A percentile compares a stretch with the other conserved stretches of the same genome.
Evolutionary conservation across 2,888 invertebrate genomes (phyloP).

Genomic region (Clitarchus hookeri): DNA sequence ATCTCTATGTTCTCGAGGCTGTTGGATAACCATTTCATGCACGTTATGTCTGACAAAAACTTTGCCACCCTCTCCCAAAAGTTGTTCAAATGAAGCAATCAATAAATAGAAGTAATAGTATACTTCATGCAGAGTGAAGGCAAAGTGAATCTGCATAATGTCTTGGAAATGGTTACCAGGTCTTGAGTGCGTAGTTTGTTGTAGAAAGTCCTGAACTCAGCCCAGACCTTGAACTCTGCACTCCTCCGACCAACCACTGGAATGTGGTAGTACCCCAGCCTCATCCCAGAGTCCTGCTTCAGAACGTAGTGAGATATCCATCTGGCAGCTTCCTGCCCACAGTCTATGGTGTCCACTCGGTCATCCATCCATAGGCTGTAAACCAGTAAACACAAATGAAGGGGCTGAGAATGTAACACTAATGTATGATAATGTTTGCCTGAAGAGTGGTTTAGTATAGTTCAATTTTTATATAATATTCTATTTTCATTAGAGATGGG

Average conservation of each 20-base stretch:
- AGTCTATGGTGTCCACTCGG: conserved; percentile 66
- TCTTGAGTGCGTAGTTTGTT: conserved; percentile 49
- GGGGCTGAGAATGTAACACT: too few species aligned
- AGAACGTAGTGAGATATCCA: conserved; percentile 67
- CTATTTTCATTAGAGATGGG: too few species aligned
- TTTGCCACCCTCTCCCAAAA: too few species aligned
- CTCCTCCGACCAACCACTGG: conserved; percentile 24
- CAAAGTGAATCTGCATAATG: not conserved
- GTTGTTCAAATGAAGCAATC: too few species aligned
- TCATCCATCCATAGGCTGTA: conserved; percentile 35
- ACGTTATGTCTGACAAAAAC: too few species aligned
- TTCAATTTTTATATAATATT: too few species aligned
- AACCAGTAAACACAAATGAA: not conserved
- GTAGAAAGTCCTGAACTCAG: conserved; percentile 43
- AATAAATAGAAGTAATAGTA: too few species aligned
- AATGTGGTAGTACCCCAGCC: conserved; percentile 30
- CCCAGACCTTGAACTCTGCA: conserved; percentile 15
- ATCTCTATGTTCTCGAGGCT: too few species aligned
- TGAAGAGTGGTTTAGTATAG: too few species aligned
- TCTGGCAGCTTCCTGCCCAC: conserved; percentile 70
- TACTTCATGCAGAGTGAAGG: not conserved
- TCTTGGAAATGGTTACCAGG: conserved; percentile 45
- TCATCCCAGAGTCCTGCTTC: conserved; percentile 25
- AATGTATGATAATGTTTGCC: too few species aligned
- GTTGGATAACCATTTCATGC: too few species aligned